Percentiles rank a stretch among this genome's conserved stretches.
These are phyloP conservation scores for Trissolcus basalis DNA, from an alignment of 1,140 invertebrate genomes.

Conservation along the genomic window DNA sequence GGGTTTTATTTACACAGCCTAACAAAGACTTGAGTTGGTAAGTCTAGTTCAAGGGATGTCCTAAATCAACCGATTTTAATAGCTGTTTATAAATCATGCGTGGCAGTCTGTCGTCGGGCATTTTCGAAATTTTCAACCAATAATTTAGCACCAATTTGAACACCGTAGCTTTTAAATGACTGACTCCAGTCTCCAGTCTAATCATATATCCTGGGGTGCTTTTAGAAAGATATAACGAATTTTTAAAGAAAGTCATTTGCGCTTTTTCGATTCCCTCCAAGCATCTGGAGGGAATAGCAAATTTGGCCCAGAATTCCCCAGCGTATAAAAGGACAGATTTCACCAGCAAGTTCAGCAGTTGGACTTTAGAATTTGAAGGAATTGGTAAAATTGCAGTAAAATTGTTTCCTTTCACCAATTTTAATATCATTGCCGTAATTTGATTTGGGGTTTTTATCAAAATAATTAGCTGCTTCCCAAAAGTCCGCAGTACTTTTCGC, in stretches of 20 bases:
- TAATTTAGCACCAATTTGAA: neutral
- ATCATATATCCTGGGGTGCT: neutral
- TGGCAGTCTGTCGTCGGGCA: neutral
- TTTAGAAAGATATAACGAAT: neutral
- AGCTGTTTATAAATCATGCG: neutral
- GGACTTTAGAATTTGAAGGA: neutral
- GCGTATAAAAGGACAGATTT: neutral
- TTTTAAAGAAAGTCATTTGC: neutral
- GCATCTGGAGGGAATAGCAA: neutral
- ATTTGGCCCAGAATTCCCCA: neutral
- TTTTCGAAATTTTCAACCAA: neutral
- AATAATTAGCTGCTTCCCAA: neutral
- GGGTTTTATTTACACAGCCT: neutral
- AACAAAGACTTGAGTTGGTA: neutral
- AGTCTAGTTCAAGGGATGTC: neutral
- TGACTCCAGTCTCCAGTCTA: neutral
- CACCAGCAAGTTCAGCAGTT: neutral
- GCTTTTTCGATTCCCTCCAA: neutral
- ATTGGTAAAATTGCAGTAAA: slow-evolving; percentile 1
- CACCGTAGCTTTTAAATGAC: neutral
- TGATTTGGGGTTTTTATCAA: neutral
- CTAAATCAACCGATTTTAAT: neutral
- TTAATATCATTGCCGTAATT: neutral
- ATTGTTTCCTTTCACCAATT: neutral
- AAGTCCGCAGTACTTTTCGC: neutral